These are phyloP conservation scores for Thunnus maccoyii DNA, from an alignment of 2,113 vertebrate species.

Conservation along the genomic window DNA sequence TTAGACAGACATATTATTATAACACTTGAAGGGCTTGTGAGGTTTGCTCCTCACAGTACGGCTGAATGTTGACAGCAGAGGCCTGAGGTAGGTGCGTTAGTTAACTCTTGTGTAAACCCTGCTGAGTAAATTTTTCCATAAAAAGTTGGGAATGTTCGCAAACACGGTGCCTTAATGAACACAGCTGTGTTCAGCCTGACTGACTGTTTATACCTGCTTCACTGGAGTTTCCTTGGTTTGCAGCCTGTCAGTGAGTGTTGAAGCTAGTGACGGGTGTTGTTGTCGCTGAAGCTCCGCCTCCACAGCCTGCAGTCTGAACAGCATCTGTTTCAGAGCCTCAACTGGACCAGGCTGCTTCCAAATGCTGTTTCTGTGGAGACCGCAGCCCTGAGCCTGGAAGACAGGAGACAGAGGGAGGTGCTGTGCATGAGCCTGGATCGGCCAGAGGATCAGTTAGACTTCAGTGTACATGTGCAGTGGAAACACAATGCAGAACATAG, in stretches of 20 bases:
- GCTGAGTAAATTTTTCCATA: too few species aligned
- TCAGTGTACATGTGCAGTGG: not conserved
- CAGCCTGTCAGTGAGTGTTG: not conserved
- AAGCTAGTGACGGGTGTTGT: not conserved
- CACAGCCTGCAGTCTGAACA: conserved; percentile 76
- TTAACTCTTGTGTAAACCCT: not conserved
- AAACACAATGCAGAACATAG: not conserved
- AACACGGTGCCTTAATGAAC: not conserved
- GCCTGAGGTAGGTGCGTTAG: not conserved
- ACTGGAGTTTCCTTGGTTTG: not conserved
- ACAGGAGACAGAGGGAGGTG: not conserved
- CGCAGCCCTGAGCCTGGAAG: not conserved
- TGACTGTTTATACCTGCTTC: conserved; percentile 17
- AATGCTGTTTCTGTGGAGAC: not conserved
- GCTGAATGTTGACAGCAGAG: not conserved
- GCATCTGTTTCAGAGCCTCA: conserved; percentile 78
- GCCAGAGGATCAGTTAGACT: not conserved
- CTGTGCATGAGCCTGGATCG: not conserved
- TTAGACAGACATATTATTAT: not conserved
- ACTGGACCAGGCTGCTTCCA: conserved; percentile 68
- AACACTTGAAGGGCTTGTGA: too few species aligned
- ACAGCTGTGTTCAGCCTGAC: not conserved
- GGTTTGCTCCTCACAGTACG: not conserved
- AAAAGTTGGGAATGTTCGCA: too few species aligned
- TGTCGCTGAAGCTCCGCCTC: conserved; percentile 64